These are phyloP conservation scores for Phrynosoma blainvillii DNA, from an alignment of 2,113 vertebrate genomes.

Conservation along the genomic window DNA sequence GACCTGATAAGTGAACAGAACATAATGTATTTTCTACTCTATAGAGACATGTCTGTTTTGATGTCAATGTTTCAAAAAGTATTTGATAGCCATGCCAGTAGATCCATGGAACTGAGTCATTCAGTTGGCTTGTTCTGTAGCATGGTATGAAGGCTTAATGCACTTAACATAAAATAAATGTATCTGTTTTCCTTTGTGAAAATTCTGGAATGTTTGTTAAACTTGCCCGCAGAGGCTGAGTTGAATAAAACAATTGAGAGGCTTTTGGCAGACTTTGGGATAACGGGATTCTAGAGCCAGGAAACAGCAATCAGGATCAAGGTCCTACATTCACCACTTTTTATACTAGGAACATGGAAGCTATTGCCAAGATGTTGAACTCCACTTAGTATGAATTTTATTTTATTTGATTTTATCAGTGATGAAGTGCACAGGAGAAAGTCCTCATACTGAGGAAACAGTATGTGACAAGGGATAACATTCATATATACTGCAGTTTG, in stretches of 20 bases:
- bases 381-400: neutral
- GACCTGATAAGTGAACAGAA: neutral
- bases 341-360: neutral
- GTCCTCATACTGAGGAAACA: neutral
- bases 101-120: neutral
- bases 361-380: neutral
- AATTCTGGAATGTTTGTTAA: neutral
- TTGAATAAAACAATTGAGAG: neutral
- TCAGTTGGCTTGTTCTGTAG: neutral
- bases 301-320: neutral
- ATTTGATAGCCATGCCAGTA: neutral
- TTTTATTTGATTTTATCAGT: neutral
- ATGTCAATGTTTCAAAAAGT: neutral
- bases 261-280: slow-evolving; percentile 1
- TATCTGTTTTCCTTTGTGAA: neutral
- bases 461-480: neutral
- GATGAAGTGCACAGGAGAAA: neutral
- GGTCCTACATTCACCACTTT: neutral
- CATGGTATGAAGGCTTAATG: neutral
- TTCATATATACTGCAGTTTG: neutral
- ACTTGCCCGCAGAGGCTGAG: neutral
- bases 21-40: neutral
- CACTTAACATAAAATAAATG: neutral
- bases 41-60: neutral
- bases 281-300: slow-evolving; percentile 7